Base-by-base conservation (phyloP, 2,888 invertebrate genomes). In the Dermolepida albohirtum region DNA sequence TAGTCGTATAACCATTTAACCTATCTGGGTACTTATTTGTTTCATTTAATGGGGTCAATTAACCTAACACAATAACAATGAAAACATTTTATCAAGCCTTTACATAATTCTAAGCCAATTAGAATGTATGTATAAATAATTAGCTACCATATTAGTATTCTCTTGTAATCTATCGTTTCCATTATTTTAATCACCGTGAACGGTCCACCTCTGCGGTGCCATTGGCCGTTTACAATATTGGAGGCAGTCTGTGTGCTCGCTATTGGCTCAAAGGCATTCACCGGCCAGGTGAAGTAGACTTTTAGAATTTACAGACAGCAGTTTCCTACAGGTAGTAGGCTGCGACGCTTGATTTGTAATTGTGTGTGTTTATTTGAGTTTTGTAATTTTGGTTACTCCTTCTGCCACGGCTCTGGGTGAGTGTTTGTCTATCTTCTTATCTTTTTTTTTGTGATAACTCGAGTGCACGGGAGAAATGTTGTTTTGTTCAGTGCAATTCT, bases 111-210 rank as follows among this genome's bases (percentile, higher is more conserved):
- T 41, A 29, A 70, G 68, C 75, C 78, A 79, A 80, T 79, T 80
- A 80, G 77, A 73, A 72, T 74, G 74, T 78, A 75, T 78, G 76
- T 75, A 80, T 77, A 72, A 73, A 80, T 80, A 82, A 82, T 82
- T 82, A 83, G 80, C 82, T 82, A 78, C 82, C 83, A 83, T 83
- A 82, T 81, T 82, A 79, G 80, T 76, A 77, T 79, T 77, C 78
- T 76, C 68, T 70, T 70, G 77, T 81, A 81, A 81, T 80, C 79
- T 78, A 76, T 76, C 77, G 80, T 80, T 82, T 80, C 82, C 82
- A 82, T 82, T 82, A 82, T 82, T 81, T 81, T 80, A 81, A 81
- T 81, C 80, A 74, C 71, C 65, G 69, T 62, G 50, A 44, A 49
- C 65, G 57, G 55, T 67, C 75, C 80, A 78, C 80, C 81, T 72